phyloP scores from a whole-genome alignment of 2,888 invertebrate genomes.

The Chirona hameri region DNA sequence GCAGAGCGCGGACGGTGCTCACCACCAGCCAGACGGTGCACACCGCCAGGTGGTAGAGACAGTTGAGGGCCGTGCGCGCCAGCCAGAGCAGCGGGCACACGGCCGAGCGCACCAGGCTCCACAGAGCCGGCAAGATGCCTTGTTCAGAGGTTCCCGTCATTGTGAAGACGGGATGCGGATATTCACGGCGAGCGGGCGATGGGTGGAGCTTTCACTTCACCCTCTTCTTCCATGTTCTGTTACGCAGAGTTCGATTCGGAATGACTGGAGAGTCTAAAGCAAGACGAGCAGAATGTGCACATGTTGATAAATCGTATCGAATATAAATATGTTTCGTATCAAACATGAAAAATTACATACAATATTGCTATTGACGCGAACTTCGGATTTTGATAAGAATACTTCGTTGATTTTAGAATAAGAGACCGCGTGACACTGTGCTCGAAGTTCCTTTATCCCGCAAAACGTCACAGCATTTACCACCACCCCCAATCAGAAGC shows the following conservation, averaged over 20 bases:
- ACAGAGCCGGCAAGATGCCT: background rate
- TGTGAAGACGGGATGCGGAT: background rate
- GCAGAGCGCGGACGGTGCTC: too few relatives aligned
- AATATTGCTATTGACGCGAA: too few relatives aligned
- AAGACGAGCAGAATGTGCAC: background rate
- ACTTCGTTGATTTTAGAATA: too few relatives aligned
- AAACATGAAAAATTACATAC: too few relatives aligned
- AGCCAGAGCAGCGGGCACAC: background rate
- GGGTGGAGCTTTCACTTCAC: background rate
- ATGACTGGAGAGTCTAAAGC: too few relatives aligned
- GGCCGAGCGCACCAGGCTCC: background rate
- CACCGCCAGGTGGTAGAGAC: background rate
- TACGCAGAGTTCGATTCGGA: background rate
- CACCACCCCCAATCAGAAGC: too few relatives aligned
- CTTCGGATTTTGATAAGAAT: too few relatives aligned
- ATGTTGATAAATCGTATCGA: background rate
- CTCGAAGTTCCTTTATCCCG: too few relatives aligned
- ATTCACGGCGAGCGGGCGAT: background rate
- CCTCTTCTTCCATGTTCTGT: background rate
- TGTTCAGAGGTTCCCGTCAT: background rate
- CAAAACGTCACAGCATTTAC: too few relatives aligned
- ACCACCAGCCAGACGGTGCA: background rate
- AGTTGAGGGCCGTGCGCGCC: background rate
- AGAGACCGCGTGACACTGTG: too few relatives aligned
- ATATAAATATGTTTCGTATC: too few relatives aligned